Percentiles rank a stretch among this genome's conserved stretches.
Evolutionary conservation across 2,888 invertebrate genomes (phyloP).

Genomic region (Temnothorax unifasciatus): DNA sequence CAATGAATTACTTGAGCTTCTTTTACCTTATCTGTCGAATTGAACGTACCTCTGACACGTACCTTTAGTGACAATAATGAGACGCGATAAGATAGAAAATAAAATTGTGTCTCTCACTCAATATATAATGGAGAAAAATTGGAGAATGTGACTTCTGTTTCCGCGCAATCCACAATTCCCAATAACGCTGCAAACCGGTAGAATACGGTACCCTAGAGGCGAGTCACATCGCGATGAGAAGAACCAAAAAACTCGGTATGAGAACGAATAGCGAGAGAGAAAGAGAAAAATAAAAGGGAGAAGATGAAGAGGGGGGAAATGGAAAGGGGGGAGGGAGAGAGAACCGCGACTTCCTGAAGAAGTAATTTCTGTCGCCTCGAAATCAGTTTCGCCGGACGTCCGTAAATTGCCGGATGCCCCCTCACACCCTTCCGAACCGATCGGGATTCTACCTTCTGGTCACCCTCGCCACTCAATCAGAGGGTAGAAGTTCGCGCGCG

Average conservation of each 20-base stretch:
- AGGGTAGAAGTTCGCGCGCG: constrained; percentile 15
- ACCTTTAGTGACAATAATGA: not conserved
- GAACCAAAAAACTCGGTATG: constrained; percentile 29
- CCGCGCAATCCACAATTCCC: constrained; percentile 5
- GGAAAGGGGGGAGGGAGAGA: not conserved
- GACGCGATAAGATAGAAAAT: not conserved
- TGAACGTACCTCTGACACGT: not conserved
- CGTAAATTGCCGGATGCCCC: constrained; percentile 79
- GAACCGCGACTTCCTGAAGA: constrained; percentile 68
- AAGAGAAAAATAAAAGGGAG: not conserved
- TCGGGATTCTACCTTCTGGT: constrained; percentile 58
- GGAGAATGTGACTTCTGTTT: constrained; percentile 21
- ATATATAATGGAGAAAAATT: constrained; percentile 30
- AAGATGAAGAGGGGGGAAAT: not conserved
- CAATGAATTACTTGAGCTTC: not conserved
- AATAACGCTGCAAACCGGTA: constrained; percentile 13
- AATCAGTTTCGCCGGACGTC: constrained; percentile 81
- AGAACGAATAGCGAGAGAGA: constrained; percentile 5
- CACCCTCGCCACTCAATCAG: constrained; percentile 49
- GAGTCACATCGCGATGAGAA: constrained; percentile 36
- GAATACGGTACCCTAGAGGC: constrained; percentile 54
- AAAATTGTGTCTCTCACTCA: constrained; percentile 4
- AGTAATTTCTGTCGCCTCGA: constrained; percentile 79
- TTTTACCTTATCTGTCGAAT: not conserved
- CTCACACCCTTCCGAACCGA: constrained; percentile 53